These are phyloP conservation scores for Phrixothrix hirtus DNA, from an alignment of 2,888 invertebrate genomes.

Conservation along the genomic window DNA sequence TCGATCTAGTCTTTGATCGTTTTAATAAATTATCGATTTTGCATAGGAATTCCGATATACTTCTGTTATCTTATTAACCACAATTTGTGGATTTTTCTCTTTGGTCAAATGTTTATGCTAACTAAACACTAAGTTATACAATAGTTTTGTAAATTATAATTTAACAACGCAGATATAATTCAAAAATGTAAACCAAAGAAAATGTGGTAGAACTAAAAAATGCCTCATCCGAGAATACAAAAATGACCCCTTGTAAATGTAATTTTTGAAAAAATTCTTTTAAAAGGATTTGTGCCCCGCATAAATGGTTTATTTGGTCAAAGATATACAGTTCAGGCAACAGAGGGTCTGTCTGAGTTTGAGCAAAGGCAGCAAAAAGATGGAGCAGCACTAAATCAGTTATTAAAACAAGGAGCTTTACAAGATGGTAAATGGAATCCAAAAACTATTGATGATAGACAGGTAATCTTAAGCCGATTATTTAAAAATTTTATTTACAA, in stretches of 20 bases:
- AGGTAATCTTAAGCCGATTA: too few species aligned
- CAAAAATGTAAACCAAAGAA: not conserved
- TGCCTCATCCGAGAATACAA: too few species aligned
- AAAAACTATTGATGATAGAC: constrained; percentile 64
- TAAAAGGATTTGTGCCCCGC: constrained; percentile 68
- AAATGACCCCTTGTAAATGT: not conserved
- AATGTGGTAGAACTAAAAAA: too few species aligned
- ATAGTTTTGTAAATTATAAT: too few species aligned
- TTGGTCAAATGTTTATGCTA: too few species aligned
- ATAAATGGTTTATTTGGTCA: constrained; percentile 70
- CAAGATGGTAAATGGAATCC: constrained; percentile 68
- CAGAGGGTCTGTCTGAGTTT: constrained; percentile 73
- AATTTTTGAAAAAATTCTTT: not conserved
- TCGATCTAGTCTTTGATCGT: too few species aligned
- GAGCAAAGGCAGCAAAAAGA: constrained; percentile 65
- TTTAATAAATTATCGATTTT: too few species aligned
- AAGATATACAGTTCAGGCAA: constrained; percentile 71
- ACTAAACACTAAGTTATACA: too few species aligned
- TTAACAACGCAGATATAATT: not conserved
- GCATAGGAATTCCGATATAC: too few species aligned
- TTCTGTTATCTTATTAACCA: too few species aligned
- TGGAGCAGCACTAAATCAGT: constrained; percentile 62
- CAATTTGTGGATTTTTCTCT: too few species aligned
- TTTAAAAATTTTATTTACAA: not conserved
- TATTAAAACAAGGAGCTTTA: constrained; percentile 63